Evolutionary conservation across 35 echinoderm and acorn worm genomes (phyloP).

Genomic region (Ophioderma brevispina): DNA sequence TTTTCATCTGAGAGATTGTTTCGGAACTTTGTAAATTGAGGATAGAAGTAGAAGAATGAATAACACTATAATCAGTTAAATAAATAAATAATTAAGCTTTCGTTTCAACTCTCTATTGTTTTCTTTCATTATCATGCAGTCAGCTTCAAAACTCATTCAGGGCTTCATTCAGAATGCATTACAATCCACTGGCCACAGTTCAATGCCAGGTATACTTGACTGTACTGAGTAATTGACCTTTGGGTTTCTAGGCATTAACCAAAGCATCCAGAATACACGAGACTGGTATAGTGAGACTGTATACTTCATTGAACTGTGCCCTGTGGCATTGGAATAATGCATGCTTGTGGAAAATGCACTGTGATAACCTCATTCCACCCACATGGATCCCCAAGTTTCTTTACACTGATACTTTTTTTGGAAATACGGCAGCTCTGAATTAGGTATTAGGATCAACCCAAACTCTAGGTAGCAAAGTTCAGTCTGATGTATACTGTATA

Average conservation of each 20-base stretch:
- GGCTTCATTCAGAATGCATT: background rate
- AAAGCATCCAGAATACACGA: too few species aligned
- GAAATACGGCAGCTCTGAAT: background rate
- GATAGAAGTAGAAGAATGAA: background rate
- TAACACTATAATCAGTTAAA: background rate
- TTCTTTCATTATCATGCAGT: background rate
- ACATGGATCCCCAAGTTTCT: too few species aligned
- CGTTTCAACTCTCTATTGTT: too few species aligned
- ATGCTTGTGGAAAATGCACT: background rate
- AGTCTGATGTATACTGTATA: background rate
- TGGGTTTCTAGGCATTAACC: too few species aligned
- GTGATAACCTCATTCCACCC: background rate
- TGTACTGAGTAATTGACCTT: too few species aligned
- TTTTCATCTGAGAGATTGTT: background rate
- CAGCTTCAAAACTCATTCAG: slow-evolving; percentile 9
- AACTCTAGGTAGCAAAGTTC: background rate
- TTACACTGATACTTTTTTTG: too few species aligned
- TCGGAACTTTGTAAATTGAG: slow-evolving; percentile 1
- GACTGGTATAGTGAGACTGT: too few species aligned
- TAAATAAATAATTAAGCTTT: too few species aligned
- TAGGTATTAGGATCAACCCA: background rate
- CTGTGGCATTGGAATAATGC: background rate
- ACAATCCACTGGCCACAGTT: too few species aligned
- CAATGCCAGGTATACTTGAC: too few species aligned
- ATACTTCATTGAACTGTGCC: background rate